Percentiles rank a stretch among this genome's conserved stretches.
Evolutionary conservation across 2,797 vertebrate species (phyloP).

Genomic region (Hydrophis major): DNA sequence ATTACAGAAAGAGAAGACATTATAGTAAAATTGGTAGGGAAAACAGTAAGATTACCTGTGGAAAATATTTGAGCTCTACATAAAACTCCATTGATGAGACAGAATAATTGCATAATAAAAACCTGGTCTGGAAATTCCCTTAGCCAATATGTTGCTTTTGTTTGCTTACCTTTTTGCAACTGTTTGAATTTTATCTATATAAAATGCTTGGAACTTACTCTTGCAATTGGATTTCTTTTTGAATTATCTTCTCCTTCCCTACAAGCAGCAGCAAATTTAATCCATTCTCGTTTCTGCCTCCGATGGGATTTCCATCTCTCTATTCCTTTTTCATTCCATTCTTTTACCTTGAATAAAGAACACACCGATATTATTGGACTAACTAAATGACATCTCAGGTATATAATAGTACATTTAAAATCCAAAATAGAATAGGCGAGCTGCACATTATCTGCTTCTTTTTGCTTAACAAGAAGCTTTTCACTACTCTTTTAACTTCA

Average conservation of each 20-base stretch:
- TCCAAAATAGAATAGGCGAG: background rate
- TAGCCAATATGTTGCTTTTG: background rate
- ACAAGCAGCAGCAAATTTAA: constrained; percentile 82
- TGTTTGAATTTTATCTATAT: background rate
- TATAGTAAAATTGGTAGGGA: background rate
- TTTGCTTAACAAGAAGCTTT: background rate
- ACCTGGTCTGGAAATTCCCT: background rate
- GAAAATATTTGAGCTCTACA: background rate
- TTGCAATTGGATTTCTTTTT: constrained; percentile 78
- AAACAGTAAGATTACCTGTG: background rate
- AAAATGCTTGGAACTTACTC: constrained; percentile 73
- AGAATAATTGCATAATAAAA: background rate
- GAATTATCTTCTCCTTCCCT: constrained; percentile 83
- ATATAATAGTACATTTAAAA: background rate
- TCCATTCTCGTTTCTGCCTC: constrained; percentile 88
- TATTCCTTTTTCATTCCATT: constrained; percentile 68
- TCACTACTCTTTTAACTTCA: background rate
- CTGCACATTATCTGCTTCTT: background rate
- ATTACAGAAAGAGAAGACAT: background rate
- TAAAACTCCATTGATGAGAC: background rate
- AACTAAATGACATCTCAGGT: constrained; percentile 10
- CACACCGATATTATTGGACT: constrained; percentile 1
- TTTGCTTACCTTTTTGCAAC: background rate
- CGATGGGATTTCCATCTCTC: constrained; percentile 69
- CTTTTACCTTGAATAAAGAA: constrained; percentile 70